Percentiles rank a stretch among this genome's conserved stretches.
Conservation (phyloP, 1,140 invertebrate genomes). For the Tenebrio molitor region DNA sequence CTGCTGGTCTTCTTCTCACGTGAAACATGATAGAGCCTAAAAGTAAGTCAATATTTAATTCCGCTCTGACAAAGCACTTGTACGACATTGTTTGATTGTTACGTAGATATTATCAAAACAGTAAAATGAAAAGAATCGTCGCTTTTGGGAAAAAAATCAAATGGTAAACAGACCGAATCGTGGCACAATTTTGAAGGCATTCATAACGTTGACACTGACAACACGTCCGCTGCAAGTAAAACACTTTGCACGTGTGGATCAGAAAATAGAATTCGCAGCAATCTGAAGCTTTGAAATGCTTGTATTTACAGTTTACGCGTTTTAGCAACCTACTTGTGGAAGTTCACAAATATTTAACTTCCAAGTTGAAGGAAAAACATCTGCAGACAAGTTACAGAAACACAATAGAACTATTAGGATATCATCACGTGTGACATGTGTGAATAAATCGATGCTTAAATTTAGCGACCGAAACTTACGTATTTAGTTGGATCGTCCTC, state of each 20-base stretch:
- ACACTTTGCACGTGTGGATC: constrained; percentile 27
- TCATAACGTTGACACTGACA: constrained; percentile 27
- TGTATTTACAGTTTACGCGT: constrained; percentile 32
- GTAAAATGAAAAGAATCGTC: constrained; percentile 2
- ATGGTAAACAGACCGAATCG: constrained; percentile 30
- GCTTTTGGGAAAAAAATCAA: constrained; percentile 1
- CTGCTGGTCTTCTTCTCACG: constrained; percentile 88
- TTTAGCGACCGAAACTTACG: no score
- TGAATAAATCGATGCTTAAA: no score
- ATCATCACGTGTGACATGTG: neutral
- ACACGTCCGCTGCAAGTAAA: constrained; percentile 34
- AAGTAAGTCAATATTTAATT: constrained; percentile 56
- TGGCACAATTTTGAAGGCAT: constrained; percentile 28
- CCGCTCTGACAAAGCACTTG: no score
- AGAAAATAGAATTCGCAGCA: constrained; percentile 36
- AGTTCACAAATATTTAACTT: constrained; percentile 31
- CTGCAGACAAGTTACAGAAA: neutral
- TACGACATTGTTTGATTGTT: no score
- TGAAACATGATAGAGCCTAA: constrained; percentile 96
- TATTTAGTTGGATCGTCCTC: no score
- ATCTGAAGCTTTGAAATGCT: constrained; percentile 3
- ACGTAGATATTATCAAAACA: no score
- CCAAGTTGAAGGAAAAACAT: neutral
- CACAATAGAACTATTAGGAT: constrained; percentile 1
- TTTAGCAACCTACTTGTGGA: constrained; percentile 26